Evolutionary conservation across 2,113 vertebrate species (phyloP).

Genomic region (Poeciliopsis retropinna): DNA sequence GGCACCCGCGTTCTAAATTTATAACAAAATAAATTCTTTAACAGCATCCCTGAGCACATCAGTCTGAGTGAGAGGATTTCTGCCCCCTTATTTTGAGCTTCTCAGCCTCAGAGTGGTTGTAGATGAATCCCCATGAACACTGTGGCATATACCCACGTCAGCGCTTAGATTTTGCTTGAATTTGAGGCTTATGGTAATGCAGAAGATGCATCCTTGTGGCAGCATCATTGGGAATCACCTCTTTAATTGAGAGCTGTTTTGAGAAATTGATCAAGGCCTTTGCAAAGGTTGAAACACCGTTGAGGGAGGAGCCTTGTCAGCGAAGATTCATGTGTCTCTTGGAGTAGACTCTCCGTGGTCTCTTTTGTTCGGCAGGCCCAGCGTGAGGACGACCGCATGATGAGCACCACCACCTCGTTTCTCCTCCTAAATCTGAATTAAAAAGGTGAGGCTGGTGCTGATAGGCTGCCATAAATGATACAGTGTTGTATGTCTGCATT

Average conservation of each 20-base stretch:
- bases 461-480: constrained; percentile 79
- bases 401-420: constrained; percentile 57
- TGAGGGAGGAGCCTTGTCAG: constrained; percentile 72
- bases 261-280: constrained; percentile 82
- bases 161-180: constrained; percentile 58
- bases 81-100: constrained; percentile 67
- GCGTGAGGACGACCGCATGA: constrained; percentile 59
- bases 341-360: constrained; percentile 60
- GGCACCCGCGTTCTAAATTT: constrained; percentile 76
- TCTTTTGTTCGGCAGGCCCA: constrained; percentile 70
- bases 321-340: constrained; percentile 76
- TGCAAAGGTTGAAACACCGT: constrained; percentile 58
- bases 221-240: constrained; percentile 69
- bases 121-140: constrained; percentile 61
- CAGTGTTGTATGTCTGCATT: constrained; percentile 70
- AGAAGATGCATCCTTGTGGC: constrained; percentile 40
- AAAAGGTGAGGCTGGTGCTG: constrained; percentile 72
- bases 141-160: constrained; percentile 28
- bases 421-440: constrained; percentile 76
- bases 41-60: constrained; percentile 74
- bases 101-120: constrained; percentile 49
- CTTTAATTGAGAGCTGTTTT: constrained; percentile 78
- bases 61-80: constrained; percentile 60
- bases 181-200: constrained; percentile 69
- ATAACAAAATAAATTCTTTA: constrained; percentile 78